Evolutionary conservation across 1,140 invertebrate genomes (phyloP), one percentile per base, ranked within the genome.

Genomic region (Hirudo medicinalis): DNA sequence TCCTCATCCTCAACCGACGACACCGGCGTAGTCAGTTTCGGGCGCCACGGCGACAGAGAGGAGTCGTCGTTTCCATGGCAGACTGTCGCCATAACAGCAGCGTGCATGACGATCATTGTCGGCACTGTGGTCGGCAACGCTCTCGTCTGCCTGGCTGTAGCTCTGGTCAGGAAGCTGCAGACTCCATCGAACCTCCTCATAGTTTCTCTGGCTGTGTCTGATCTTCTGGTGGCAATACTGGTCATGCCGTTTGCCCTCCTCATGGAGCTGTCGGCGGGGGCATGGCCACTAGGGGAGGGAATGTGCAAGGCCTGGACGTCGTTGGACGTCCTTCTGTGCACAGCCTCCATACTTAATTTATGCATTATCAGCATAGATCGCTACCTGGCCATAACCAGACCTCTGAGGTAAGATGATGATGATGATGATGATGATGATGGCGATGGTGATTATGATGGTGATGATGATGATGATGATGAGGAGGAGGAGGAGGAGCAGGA

Each of bases 121-220:
- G 87, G 96, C 72, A 96, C 94, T 0, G 86, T 97, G 17, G 96
- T 97, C 82, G 94, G 94, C 43, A 98, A 98, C 83, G 89, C 94
- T 71, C 86, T 99, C 71, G 94, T 99, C 71, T 97, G 98, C 75
- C 82, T 96, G 76, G 91, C 91, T 77, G 94, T 99, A 13, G 57
- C 63, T 49, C 69, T 36, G 67, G 75, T 74, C 43, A 75, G 72
- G 67, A 70, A 90, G 67, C 82, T 97, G 63, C 91, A 95, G 79
- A 94, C 92, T 11, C 92, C 92, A 71, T 98, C 94, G 68, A 98
- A 98, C 84, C 98, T 97, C 83, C 97, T 98, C 84, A 97, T 98
- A 80, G 92, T 97, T 75, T 95, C 92, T 74, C 84, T 98, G 75
- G 95, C 94, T n/a, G 87, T 97, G 15, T 95, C 95, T 19, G 95